Evolutionary conservation across 2,797 vertebrate genomes (phyloP), one percentile per base, ranked within the genome.

Genomic region (Paratrypauchen microcephalus): DNA sequence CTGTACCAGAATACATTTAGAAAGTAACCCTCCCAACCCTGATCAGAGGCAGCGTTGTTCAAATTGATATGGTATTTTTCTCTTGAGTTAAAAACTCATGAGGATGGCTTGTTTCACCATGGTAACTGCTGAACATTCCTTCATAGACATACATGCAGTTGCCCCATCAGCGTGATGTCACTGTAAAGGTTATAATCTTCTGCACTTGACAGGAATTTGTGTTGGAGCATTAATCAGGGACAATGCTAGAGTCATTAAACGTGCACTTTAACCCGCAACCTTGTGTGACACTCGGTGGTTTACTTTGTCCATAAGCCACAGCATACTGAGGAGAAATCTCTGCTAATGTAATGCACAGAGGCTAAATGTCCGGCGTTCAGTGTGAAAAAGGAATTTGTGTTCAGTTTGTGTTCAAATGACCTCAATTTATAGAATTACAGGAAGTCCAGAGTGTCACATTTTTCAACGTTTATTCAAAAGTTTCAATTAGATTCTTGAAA

Each of bases 181-280:
- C 41, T 15, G 41, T 0, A 45, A 45, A 45, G 75, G 77, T 77
- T 73, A 76, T 74, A 75, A 80, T 70, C 74, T 75, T 66, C 4
- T 63, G 26, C 24, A 47, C 71, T 65, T 79, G 70, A 30, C 59
- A 69, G 69, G 67, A 36, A 24, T 59, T 66, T 79, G 70, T 2
- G 6, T 56, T 62, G 63, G 69, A 50, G 69, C 18, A 73, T 70
- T 32, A 48, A 79, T 63, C 24, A 19, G n/a, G 62, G 15, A 41
- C 26, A 56, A 62, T 45, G 41, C 21, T 45, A 15, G 9, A 16
- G 63, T 65, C 63, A 65, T 65, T 65, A 50, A 52, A 32, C 26
- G 16, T 50, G 47, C 19, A 32, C 50, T 66, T 66, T 66, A 66
- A n/a, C n/a, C 4, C 19, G 21, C 47, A 54, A 66, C 64, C 47